These are phyloP conservation scores for Bombylius discolor DNA, from an alignment of 2,888 invertebrate genomes.

Conservation along the genomic window DNA sequence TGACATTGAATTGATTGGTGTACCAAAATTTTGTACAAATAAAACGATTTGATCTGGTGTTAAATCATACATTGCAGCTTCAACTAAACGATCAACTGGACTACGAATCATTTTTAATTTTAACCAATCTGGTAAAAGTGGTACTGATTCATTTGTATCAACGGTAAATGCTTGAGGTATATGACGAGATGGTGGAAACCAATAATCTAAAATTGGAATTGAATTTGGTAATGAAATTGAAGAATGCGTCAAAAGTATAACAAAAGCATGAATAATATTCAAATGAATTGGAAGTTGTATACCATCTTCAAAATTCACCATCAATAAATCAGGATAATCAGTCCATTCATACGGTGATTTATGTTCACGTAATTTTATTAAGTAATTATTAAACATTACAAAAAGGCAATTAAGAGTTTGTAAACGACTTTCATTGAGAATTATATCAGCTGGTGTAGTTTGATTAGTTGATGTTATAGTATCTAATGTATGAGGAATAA, in stretches of 20 bases:
- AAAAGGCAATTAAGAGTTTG: conserved; percentile 58
- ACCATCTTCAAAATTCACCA: conserved; percentile 36
- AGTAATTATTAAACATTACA: conserved; percentile 59
- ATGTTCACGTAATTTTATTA: conserved; percentile 47
- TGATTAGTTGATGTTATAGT: conserved; percentile 16
- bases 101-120: conserved; percentile 82
- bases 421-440: conserved; percentile 31
- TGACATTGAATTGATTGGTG: conserved; percentile 80
- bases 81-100: conserved; percentile 64
- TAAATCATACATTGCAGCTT: conserved; percentile 72
- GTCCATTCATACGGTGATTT: conserved; percentile 33
- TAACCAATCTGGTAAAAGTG: conserved; percentile 88
- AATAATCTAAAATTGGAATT: conserved; percentile 57
- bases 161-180: conserved; percentile 67
- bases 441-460: conserved; percentile 16
- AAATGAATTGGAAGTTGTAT: conserved; percentile 33
- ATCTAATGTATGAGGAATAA: conserved; percentile 44
- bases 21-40: conserved; percentile 92
- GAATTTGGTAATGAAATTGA: conserved; percentile 36
- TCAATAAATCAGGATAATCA: conserved; percentile 34
- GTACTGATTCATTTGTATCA: conserved; percentile 70
- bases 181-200: conserved; percentile 65
- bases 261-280: conserved; percentile 63
- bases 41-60: conserved; percentile 80
- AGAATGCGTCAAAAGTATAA: conserved; percentile 64